These are phyloP conservation scores for Loxodonta africana DNA, from an alignment of 2,113 vertebrate species.

Conservation along the genomic window DNA sequence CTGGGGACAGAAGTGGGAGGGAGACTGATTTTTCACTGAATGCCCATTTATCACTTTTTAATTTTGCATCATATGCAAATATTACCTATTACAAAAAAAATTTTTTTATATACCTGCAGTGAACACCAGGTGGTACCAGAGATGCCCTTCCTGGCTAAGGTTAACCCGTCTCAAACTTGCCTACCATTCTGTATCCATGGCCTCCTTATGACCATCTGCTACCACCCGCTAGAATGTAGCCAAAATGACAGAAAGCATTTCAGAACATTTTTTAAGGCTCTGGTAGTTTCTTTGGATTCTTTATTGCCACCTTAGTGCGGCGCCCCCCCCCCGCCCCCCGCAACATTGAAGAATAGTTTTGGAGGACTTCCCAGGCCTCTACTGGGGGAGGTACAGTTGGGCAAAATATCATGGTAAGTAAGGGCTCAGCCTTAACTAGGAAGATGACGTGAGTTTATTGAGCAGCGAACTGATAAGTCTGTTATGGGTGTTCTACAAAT, in stretches of 20 bases:
- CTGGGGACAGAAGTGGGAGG: background rate
- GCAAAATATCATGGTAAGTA: background rate
- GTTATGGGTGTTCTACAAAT: slow-evolving; percentile 9
- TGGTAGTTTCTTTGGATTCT: background rate
- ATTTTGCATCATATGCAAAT: background rate
- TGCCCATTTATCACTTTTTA: slow-evolving; percentile 15
- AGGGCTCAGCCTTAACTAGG: background rate
- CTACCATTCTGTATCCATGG: background rate
- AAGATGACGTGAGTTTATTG: slow-evolving; percentile 13
- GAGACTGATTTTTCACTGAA: slow-evolving; percentile 15
- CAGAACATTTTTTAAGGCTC: slow-evolving; percentile 20
- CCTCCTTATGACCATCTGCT: slow-evolving; percentile 53
- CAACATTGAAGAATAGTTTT: background rate
- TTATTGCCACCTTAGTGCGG: background rate
- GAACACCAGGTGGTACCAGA: background rate
- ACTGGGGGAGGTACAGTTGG: slow-evolving; percentile 8
- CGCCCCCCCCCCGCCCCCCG: background rate
- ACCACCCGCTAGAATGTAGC: slow-evolving; percentile 60
- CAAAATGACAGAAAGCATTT: slow-evolving; percentile 57
- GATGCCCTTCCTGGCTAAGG: background rate
- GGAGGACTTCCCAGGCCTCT: background rate
- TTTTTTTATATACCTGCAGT: background rate
- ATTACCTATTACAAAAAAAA: background rate
- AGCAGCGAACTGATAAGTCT: background rate
- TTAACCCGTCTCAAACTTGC: background rate